Evolutionary conservation across 1,140 invertebrate genomes (phyloP).

Genomic region (Eriosoma lanigerum): DNA sequence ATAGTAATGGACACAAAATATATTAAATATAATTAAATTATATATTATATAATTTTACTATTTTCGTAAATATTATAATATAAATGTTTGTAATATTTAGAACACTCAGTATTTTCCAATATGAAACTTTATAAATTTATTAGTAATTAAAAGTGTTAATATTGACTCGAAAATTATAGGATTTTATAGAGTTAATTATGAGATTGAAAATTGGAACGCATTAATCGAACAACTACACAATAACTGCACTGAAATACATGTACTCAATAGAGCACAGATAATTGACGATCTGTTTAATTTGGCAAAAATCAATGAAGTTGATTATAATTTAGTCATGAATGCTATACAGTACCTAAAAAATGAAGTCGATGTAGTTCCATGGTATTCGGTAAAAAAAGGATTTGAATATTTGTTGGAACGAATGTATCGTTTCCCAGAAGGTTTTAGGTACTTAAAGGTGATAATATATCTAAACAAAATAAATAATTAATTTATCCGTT

Average conservation of each 20-base stretch:
- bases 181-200: conserved; percentile 65
- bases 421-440: not conserved
- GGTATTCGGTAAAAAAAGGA: conserved; percentile 59
- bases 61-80: too few species aligned
- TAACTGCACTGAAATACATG: conserved; percentile 43
- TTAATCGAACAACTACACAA: conserved; percentile 45
- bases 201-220: conserved; percentile 60
- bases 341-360: conserved; percentile 59
- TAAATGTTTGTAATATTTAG: too few species aligned
- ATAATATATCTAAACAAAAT: too few species aligned
- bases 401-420: conserved; percentile 23
- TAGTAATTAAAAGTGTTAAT: too few species aligned
- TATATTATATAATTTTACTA: too few species aligned
- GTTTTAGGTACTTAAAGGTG: conserved; percentile 7
- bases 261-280: conserved; percentile 62
- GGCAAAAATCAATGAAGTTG: conserved; percentile 58
- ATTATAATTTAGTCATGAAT: conserved; percentile 60
- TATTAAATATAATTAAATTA: too few species aligned
- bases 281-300: conserved; percentile 67
- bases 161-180: conserved; percentile 58
- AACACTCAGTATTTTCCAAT: too few species aligned
- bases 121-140: too few species aligned
- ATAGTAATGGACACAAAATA: too few species aligned
- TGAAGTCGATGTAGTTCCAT: conserved; percentile 64
- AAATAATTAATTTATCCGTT: too few species aligned